Percentiles rank a stretch among this genome's conserved stretches.
phyloP scores from a whole-genome alignment of 1,140 invertebrate species.

The Magallana ariakensis region DNA sequence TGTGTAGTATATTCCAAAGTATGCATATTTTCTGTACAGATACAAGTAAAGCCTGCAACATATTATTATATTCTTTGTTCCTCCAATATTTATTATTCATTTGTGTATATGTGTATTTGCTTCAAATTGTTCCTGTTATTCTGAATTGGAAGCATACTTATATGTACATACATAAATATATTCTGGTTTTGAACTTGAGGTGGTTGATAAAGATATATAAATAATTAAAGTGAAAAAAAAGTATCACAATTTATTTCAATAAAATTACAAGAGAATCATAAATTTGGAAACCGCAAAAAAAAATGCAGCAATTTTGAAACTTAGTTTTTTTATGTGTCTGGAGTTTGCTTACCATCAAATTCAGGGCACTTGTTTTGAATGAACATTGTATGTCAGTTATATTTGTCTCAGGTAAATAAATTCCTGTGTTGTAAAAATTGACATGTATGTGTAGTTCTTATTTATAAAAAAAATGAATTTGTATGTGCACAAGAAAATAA shows the following conservation, averaged over 20 bases:
- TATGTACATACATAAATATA: not conserved
- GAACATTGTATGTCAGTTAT: conserved; percentile 14
- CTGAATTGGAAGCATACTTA: not conserved
- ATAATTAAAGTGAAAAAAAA: not conserved
- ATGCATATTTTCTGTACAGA: not conserved
- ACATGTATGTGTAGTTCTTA: not conserved
- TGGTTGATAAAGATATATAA: not conserved
- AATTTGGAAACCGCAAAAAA: not conserved
- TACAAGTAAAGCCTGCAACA: too few relatives aligned
- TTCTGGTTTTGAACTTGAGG: not conserved
- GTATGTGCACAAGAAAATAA: too few relatives aligned
- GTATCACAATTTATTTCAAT: not conserved
- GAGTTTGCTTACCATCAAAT: conserved; percentile 3
- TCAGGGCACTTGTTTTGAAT: conserved; percentile 6
- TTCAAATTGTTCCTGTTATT: not conserved
- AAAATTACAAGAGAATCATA: not conserved
- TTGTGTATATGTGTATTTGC: too few relatives aligned
- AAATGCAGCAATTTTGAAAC: not conserved
- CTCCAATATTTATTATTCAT: too few relatives aligned
- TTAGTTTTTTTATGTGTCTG: not conserved
- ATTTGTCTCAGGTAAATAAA: conserved; percentile 38
- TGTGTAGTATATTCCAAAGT: not conserved
- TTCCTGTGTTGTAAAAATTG: conserved; percentile 27
- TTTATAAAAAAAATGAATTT: too few relatives aligned
- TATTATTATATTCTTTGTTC: too few relatives aligned